Evolutionary conservation across 2,888 invertebrate species (phyloP), one percentile per base, ranked within the genome.

Genomic region (Macaria notata): DNA sequence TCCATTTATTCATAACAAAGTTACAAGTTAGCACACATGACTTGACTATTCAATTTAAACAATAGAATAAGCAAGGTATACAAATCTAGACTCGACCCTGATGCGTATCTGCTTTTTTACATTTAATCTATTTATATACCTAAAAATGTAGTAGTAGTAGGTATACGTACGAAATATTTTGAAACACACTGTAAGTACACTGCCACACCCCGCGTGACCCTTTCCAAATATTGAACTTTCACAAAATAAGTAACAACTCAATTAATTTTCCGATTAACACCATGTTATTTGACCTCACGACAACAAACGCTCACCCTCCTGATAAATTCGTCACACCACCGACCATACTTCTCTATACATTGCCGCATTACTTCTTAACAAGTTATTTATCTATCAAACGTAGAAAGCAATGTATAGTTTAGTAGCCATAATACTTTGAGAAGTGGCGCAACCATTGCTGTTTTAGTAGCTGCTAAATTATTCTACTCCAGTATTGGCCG

Each of bases 261-360:
- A 59, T 59, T 50, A 56, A 38, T 45, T 49, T 56, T 54, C 63
- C 59, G 64, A 66, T 65, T 56, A 71, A 65, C 75, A 67, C 73
- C 71, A 70, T 69, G 67, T 72, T 66, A 47, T 50, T 54, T 75
- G 77, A 76, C 75, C 78, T 71, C 73, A 64, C 65, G 70, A 71
- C 69, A 19, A 63, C 63, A 68, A 61, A 66, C 31, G 33, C 68
- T 61, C 64, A 64, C 73, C 67, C 72, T 66, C 55, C 64, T 60
- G 4, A 62, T 70, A 70, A 70, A 63, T 63, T 58, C 58, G 59
- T 48, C 55, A 45, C 63, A 51, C 59, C 39, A 43, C 29, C 52
- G 6, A 38, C 42, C 1, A 33, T 3, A 46, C 41, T 41, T 30
- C 7, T 8, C 38, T 33, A 4, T 9, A 46, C 54, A 54, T 50